Evolutionary conservation across 1,140 invertebrate species (phyloP).

Genomic region (Tribolium castaneum): DNA sequence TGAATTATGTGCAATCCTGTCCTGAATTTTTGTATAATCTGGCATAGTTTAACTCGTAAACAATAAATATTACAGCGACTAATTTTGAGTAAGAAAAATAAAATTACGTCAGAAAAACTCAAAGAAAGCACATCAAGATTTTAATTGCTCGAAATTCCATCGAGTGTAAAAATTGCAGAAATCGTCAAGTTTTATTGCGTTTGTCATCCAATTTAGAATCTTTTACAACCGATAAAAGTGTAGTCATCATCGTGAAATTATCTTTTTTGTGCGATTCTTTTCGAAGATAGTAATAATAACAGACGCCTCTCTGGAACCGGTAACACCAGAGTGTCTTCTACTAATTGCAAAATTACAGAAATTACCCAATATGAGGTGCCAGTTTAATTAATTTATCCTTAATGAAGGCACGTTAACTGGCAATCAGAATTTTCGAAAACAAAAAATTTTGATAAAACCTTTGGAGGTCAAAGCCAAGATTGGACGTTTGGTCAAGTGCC

Average conservation of each 20-base stretch:
- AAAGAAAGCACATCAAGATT: not conserved
- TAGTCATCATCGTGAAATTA: slow-evolving; percentile 29
- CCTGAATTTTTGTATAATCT: no score
- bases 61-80: no score
- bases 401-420: not conserved
- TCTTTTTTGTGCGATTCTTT: not conserved
- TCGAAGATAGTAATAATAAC: not conserved
- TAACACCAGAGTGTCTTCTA: not conserved
- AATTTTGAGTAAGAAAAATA: no score
- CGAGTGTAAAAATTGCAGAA: slow-evolving; percentile 8
- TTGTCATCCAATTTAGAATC: slow-evolving; percentile 19
- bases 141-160: not conserved
- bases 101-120: no score
- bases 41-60: no score
- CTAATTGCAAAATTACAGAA: slow-evolving; percentile 14
- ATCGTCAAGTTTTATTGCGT: not conserved
- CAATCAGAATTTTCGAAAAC: not conserved
- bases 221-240: slow-evolving; percentile 13
- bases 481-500: not conserved
- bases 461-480: not conserved
- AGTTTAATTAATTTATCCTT: slow-evolving; percentile 15
- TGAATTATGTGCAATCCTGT: no score
- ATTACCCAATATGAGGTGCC: not conserved
- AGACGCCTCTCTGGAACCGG: not conserved
- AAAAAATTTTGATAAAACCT: no score